phyloP scores from a whole-genome alignment of 2,888 invertebrate species.

The Oxyscelio sp. region DNA sequence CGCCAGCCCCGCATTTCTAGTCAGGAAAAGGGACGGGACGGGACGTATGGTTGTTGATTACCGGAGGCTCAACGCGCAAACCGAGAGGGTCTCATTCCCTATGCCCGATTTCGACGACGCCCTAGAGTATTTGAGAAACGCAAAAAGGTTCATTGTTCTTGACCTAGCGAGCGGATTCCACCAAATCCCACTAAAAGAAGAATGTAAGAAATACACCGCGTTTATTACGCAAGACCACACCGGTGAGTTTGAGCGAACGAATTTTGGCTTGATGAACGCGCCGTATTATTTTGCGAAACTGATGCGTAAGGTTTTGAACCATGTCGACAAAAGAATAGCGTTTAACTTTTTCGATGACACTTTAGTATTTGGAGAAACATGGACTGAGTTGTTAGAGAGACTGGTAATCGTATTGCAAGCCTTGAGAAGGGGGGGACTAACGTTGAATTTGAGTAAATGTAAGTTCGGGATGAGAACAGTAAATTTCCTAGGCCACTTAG shows the following conservation, averaged over 20 bases:
- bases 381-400: no score
- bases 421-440: not conserved
- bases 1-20: conserved; percentile 35
- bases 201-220: not conserved
- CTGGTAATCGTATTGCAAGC: not conserved
- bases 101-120: conserved; percentile 51
- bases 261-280: no score
- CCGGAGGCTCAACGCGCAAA: conserved; percentile 60
- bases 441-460: conserved; percentile 11
- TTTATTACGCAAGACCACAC: no score
- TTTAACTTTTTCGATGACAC: no score
- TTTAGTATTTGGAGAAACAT: no score
- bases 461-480: not conserved
- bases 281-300: no score
- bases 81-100: conserved; percentile 30
- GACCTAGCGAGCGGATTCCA: not conserved
- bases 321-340: no score
- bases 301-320: no score
- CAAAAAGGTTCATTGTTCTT: not conserved
- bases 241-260: no score
- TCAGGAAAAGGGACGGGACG: conserved; percentile 33
- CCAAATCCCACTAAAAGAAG: not conserved
- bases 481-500: not conserved
- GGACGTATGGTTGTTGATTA: conserved; percentile 68
- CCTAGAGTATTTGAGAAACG: not conserved